A percentile compares a stretch with the other conserved stretches of the same genome.
Conservation (phyloP, 2,888 invertebrate species). For the Villa cingulata region DNA sequence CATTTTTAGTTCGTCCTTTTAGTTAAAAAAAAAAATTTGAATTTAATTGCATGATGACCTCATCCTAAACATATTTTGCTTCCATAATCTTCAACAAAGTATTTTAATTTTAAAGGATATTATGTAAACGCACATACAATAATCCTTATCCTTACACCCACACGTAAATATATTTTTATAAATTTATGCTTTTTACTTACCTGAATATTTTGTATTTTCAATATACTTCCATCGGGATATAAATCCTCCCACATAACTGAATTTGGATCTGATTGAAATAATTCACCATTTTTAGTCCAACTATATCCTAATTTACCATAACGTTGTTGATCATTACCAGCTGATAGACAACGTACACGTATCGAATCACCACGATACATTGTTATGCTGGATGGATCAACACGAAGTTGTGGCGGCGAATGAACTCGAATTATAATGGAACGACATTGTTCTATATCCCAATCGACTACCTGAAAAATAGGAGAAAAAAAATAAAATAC, state of each 20-base stretch:
- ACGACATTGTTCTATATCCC: conserved; percentile 51
- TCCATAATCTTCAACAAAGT: no score
- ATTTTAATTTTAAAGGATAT: no score
- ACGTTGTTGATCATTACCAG: conserved; percentile 43
- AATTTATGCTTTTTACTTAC: conserved; percentile 33
- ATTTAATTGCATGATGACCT: no score
- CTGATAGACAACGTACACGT: conserved; percentile 46
- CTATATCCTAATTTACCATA: conserved; percentile 62
- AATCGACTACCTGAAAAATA: conserved; percentile 49
- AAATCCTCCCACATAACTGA: conserved; percentile 75
- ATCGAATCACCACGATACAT: conserved; percentile 40
- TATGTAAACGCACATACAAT: no score
- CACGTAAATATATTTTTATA: neutral
- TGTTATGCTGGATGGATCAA: conserved; percentile 53
- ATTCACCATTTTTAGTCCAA: conserved; percentile 65
- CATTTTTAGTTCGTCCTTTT: no score
- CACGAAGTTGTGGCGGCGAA: conserved; percentile 48
- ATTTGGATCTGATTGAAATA: conserved; percentile 58
- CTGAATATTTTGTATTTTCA: conserved; percentile 64
- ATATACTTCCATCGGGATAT: conserved; percentile 68
- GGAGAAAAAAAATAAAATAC: no score
- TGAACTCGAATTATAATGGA: conserved; percentile 45
- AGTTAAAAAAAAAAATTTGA: no score
- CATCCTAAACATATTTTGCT: no score
- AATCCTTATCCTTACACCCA: no score